Percentiles rank a stretch among this genome's conserved stretches.
Conservation (phyloP, 2,888 invertebrate genomes). For the Coelopa pilipes region DNA sequence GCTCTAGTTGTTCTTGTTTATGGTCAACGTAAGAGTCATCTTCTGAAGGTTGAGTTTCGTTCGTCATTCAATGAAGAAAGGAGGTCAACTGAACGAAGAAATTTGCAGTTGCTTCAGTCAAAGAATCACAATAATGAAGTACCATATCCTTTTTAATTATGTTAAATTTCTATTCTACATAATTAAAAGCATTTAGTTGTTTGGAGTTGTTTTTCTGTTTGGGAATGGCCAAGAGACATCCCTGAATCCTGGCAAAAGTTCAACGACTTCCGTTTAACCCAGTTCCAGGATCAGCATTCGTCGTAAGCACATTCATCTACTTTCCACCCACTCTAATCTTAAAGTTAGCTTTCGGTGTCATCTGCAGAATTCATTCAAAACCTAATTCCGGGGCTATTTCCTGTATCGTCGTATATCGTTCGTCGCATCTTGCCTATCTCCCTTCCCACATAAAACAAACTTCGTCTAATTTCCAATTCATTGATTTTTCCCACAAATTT, state of each 20-base stretch:
- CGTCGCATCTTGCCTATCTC: background rate
- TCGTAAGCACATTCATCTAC: conserved; percentile 42
- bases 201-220: too few species aligned
- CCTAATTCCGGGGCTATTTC: background rate
- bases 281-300: conserved; percentile 7
- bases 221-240: too few species aligned
- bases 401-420: background rate
- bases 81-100: too few species aligned
- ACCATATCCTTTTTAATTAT: too few species aligned
- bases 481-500: background rate
- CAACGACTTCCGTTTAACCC: conserved; percentile 25
- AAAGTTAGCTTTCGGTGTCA: too few species aligned
- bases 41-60: background rate
- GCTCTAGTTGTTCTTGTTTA: background rate
- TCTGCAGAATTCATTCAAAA: background rate
- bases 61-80: background rate
- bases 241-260: conserved; percentile 6
- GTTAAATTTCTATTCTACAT: too few species aligned
- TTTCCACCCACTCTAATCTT: background rate
- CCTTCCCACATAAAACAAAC: background rate
- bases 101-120: background rate
- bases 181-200: too few species aligned
- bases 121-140: too few species aligned
- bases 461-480: background rate
- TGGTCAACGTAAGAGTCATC: too few species aligned